phyloP scores from a whole-genome alignment of 53 echinoderm and acorn worm genomes.

The Temnopleurus reevesii region DNA sequence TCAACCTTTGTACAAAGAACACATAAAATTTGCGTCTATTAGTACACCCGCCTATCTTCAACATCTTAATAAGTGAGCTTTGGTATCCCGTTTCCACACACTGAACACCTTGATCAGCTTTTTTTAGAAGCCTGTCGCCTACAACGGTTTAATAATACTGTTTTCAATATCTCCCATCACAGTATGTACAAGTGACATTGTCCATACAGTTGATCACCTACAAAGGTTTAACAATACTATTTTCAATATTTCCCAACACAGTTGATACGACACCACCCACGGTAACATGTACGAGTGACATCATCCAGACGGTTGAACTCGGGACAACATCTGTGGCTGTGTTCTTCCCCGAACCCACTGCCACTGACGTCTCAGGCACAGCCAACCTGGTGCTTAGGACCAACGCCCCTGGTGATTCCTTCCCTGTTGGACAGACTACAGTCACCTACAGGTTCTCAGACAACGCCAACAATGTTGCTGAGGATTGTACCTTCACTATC shows the following conservation, averaged over 20 bases:
- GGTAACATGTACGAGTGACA: neutral
- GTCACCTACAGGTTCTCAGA: constrained; percentile 66
- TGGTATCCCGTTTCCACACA: no score
- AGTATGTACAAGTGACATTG: no score
- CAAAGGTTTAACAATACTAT: neutral
- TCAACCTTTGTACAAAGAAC: no score
- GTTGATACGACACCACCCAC: constrained; percentile 16
- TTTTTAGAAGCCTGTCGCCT: no score
- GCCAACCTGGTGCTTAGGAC: constrained; percentile 29
- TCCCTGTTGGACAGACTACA: constrained; percentile 41
- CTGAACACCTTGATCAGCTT: no score
- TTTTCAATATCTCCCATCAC: no score
- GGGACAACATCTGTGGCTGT: constrained; percentile 31
- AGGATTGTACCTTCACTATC: constrained; percentile 33
- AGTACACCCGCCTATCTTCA: no score
- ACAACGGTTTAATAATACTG: no score
- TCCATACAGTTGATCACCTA: no score
- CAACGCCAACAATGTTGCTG: constrained; percentile 42
- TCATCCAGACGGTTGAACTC: constrained; percentile 43
- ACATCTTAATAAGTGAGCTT: no score
- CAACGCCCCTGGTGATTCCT: constrained; percentile 38
- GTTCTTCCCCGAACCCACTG: constrained; percentile 57
- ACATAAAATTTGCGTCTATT: no score
- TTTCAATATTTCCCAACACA: neutral
- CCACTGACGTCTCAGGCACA: constrained; percentile 51